A percentile compares a stretch with the other conserved stretches of the same genome.
Conservation (phyloP, 2,888 invertebrate genomes). For the Monochamus alternatus region DNA sequence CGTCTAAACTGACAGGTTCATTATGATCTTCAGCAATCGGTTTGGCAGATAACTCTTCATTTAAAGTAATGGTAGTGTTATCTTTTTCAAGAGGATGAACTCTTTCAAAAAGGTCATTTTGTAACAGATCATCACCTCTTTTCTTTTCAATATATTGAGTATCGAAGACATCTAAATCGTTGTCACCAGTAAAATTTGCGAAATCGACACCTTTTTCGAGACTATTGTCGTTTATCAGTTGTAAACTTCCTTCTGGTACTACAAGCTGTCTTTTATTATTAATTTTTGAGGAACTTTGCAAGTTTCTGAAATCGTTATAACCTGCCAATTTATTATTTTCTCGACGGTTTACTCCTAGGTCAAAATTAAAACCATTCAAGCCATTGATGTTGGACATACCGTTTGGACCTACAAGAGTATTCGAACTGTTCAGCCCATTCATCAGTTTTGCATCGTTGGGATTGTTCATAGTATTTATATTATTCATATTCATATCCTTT, state of each 20-base stretch:
- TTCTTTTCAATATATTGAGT: background rate
- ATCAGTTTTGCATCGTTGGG: background rate
- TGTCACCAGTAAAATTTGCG: background rate
- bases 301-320: background rate
- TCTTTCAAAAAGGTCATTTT: background rate
- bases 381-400: background rate
- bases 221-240: background rate
- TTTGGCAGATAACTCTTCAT: background rate
- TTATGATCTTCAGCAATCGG: background rate
- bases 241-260: background rate
- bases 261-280: slow-evolving; percentile 17
- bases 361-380: background rate
- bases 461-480: background rate
- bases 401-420: background rate
- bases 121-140: background rate
- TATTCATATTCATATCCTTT: slow-evolving; percentile 1
- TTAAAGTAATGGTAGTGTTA: background rate
- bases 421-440: background rate
- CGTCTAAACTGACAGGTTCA: background rate
- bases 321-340: background rate
- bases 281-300: background rate
- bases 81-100: background rate
- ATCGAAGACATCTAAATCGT: background rate
- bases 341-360: background rate
- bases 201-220: background rate